Evolutionary conservation across 2,797 vertebrate genomes (phyloP).

Genomic region (Strix occidentalis): DNA sequence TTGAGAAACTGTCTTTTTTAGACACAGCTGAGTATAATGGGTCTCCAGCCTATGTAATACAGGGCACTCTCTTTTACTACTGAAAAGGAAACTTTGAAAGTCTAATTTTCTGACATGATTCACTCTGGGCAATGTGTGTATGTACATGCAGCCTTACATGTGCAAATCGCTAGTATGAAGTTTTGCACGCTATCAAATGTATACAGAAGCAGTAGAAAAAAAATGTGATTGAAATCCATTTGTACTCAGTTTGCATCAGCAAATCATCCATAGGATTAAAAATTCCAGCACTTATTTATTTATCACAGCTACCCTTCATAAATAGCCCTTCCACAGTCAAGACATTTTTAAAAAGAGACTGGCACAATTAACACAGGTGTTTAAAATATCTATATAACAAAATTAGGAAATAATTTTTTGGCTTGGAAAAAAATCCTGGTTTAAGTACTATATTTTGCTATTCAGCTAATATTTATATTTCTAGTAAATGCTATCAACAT

Average conservation of each 20-base stretch:
- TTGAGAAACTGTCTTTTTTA: conserved; percentile 33
- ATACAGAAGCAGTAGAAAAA: background rate
- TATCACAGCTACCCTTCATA: background rate
- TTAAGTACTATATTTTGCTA: background rate
- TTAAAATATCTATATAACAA: background rate
- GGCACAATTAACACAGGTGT: background rate
- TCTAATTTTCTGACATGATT: background rate
- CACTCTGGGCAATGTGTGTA: background rate
- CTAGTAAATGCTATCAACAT: background rate
- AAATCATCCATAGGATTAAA: background rate
- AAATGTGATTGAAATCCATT: background rate
- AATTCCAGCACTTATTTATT: background rate
- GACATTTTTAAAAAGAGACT: background rate
- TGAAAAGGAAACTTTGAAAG: background rate
- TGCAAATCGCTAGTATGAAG: background rate
- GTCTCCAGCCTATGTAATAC: background rate
- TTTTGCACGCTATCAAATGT: background rate
- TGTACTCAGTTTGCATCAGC: background rate
- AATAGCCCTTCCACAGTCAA: background rate
- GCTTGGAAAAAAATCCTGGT: background rate
- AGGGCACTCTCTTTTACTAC: background rate
- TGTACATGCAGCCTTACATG: background rate
- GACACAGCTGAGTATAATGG: background rate
- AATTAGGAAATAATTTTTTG: background rate
- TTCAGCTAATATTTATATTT: background rate